Evolutionary conservation across 2,888 invertebrate species (phyloP).

Genomic region (Philopedon plagiatum): DNA sequence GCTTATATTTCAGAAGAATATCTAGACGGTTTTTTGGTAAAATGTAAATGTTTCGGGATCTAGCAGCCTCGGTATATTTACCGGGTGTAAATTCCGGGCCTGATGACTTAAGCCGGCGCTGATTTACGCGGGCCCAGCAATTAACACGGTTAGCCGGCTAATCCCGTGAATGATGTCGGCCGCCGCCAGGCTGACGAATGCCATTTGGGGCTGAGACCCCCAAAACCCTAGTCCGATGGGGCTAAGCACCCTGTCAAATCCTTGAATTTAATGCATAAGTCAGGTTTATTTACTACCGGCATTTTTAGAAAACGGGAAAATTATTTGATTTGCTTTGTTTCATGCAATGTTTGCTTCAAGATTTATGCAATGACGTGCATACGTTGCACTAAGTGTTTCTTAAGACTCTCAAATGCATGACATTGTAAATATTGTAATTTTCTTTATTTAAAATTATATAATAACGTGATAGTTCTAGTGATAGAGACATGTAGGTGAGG

Average conservation of each 20-base stretch:
- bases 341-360: neutral
- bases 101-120: conserved; percentile 70
- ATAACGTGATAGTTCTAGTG: neutral
- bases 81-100: conserved; percentile 66
- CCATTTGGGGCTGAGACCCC: conserved; percentile 49
- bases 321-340: neutral
- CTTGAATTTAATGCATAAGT: conserved; percentile 44
- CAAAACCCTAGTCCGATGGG: conserved; percentile 32
- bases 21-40: conserved; percentile 9
- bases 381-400: neutral
- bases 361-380: neutral
- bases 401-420: neutral
- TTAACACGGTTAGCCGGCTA: conserved; percentile 71
- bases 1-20: no score
- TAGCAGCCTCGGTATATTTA: conserved; percentile 57
- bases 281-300: conserved; percentile 38
- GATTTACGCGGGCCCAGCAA: conserved; percentile 70
- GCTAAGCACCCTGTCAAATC: conserved; percentile 47
- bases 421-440: no score
- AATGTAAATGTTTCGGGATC: conserved; percentile 49
- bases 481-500: no score
- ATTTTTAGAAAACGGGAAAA: conserved; percentile 24
- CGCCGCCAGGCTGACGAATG: conserved; percentile 52
- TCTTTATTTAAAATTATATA: no score
- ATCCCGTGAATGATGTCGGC: conserved; percentile 71